Evolutionary conservation across 2,888 invertebrate species (phyloP).

Genomic region (Conistra vaccinii): DNA sequence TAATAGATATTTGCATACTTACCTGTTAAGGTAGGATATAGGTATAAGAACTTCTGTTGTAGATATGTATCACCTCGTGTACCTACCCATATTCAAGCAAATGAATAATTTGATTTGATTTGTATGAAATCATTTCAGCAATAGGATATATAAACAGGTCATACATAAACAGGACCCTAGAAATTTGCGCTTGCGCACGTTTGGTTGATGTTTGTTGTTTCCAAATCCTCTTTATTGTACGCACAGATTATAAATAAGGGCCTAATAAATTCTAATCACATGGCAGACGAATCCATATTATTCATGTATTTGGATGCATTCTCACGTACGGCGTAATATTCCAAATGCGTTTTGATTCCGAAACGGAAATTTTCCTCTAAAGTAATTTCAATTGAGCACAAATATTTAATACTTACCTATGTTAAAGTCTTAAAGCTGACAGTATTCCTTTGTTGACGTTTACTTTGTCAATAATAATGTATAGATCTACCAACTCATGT

Average conservation of each 20-base stretch:
- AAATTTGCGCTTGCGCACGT: slow-evolving; percentile 34
- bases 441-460: slow-evolving; percentile 17
- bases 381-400: slow-evolving; percentile 4
- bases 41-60: no score
- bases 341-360: slow-evolving; percentile 17
- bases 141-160: background rate
- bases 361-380: slow-evolving; percentile 34
- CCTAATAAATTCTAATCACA: slow-evolving; percentile 61
- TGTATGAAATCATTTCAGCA: background rate
- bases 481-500: slow-evolving; percentile 22
- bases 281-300: slow-evolving; percentile 27
- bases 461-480: slow-evolving; percentile 23
- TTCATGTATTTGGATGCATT: slow-evolving; percentile 52
- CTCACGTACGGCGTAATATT: slow-evolving; percentile 44
- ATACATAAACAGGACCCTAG: slow-evolving; percentile 28
- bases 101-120: no score
- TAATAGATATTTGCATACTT: no score
- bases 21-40: no score
- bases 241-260: slow-evolving; percentile 59
- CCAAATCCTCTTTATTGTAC: slow-evolving; percentile 52
- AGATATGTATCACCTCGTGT: no score
- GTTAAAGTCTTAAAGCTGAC: slow-evolving; percentile 1
- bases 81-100: no score
- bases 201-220: slow-evolving; percentile 53
- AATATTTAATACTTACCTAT: background rate